Percentiles rank a stretch among this genome's conserved stretches.
phyloP scores from a whole-genome alignment of 2,113 vertebrate genomes.

The Acrocephalus kingi region DNA sequence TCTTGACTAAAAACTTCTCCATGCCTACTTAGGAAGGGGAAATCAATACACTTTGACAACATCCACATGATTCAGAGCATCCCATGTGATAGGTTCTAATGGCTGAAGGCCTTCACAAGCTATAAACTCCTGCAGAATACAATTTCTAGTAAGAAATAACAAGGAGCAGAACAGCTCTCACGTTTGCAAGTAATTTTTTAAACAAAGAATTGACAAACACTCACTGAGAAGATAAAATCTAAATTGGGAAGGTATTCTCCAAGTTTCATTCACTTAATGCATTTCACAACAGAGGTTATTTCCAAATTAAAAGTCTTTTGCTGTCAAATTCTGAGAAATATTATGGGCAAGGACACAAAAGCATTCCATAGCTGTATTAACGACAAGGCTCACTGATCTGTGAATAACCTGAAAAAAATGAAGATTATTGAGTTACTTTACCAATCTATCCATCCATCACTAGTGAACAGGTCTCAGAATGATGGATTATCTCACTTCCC shows the following conservation, averaged over 20 bases:
- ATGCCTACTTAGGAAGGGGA: neutral
- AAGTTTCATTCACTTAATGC: neutral
- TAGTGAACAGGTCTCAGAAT: slow-evolving; percentile 76
- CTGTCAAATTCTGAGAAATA: slow-evolving; percentile 80
- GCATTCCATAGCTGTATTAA: slow-evolving; percentile 85
- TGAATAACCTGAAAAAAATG: slow-evolving; percentile 83
- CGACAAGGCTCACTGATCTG: slow-evolving; percentile 83
- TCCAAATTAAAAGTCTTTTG: slow-evolving; percentile 77
- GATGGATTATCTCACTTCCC: slow-evolving; percentile 78
- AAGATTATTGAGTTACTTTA: slow-evolving; percentile 87
- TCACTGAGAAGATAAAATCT: neutral
- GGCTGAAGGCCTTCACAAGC: neutral
- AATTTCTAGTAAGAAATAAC: neutral
- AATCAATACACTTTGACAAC: neutral
- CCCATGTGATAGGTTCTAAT: neutral
- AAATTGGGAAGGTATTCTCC: neutral
- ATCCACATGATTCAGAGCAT: neutral
- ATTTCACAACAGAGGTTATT: slow-evolving; percentile 70
- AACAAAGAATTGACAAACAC: neutral
- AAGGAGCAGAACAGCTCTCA: neutral
- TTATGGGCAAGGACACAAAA: slow-evolving; percentile 79
- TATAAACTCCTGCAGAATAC: neutral
- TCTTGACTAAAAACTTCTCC: neutral
- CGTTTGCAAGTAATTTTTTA: neutral
- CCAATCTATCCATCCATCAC: slow-evolving; percentile 86